These are phyloP conservation scores for Noctilio leporinus DNA, from an alignment of 2,113 vertebrate species.

Conservation along the genomic window DNA sequence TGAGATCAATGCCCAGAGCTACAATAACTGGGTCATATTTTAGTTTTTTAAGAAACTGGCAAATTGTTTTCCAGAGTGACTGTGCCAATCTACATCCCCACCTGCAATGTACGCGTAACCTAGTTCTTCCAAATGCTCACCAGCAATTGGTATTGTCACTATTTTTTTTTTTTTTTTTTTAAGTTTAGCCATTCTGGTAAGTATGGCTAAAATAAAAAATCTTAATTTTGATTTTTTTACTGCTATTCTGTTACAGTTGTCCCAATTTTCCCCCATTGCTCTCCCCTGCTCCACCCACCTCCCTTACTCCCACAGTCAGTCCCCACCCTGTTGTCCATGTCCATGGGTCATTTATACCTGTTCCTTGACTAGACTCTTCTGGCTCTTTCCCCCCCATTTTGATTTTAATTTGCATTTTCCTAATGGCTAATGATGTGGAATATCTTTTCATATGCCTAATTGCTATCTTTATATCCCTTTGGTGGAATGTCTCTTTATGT, in stretches of 20 bases:
- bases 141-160: background rate
- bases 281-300: no score
- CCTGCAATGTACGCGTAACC: background rate
- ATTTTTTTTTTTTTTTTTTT: background rate
- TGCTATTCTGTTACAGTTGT: no score
- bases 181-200: background rate
- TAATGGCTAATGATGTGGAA: background rate
- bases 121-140: background rate
- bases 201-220: no score
- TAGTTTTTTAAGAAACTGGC: background rate
- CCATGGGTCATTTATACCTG: no score
- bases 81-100: background rate
- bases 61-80: background rate
- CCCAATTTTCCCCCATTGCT: no score
- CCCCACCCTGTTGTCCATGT: no score
- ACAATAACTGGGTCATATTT: background rate
- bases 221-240: no score
- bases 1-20: background rate
- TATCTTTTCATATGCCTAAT: background rate
- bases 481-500: background rate
- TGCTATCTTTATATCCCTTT: background rate
- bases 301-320: no score
- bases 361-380: no score
- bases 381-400: no score
- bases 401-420: background rate